Conservation (phyloP, 1,140 invertebrate species). For the Ruditapes philippinarum region DNA sequence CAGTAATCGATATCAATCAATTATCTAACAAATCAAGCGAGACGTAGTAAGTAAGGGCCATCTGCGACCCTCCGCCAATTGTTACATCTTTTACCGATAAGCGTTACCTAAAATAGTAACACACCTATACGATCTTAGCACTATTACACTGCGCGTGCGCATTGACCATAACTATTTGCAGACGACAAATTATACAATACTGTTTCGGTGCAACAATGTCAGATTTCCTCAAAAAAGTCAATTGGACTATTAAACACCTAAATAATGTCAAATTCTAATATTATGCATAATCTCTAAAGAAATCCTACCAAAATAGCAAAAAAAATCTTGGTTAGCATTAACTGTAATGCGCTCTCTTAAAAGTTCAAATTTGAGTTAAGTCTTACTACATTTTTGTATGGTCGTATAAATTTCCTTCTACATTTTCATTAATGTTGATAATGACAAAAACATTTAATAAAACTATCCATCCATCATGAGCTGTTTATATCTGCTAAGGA, state of each 20-base stretch:
- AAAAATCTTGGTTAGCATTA: too few relatives aligned
- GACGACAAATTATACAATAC: conserved; percentile 43
- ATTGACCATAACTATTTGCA: conserved; percentile 51
- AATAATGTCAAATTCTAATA: conserved; percentile 12
- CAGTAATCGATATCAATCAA: conserved; percentile 66
- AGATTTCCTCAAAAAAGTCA: neutral
- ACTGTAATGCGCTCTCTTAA: too few relatives aligned
- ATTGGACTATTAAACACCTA: neutral
- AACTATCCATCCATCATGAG: neutral
- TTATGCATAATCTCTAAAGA: conserved; percentile 10
- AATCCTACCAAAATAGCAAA: neutral
- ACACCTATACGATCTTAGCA: conserved; percentile 39
- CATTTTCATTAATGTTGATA: too few relatives aligned
- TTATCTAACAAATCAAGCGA: conserved; percentile 59
- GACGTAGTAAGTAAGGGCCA: conserved; percentile 49
- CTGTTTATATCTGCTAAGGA: neutral
- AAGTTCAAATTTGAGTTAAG: too few relatives aligned
- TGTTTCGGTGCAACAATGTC: neutral
- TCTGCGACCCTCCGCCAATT: conserved; percentile 63
- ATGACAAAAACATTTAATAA: neutral
- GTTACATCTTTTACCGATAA: conserved; percentile 17
- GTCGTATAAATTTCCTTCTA: too few relatives aligned
- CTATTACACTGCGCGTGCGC: conserved; percentile 56
- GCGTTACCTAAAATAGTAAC: conserved; percentile 56
- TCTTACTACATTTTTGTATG: too few relatives aligned